Percentiles rank a stretch among this genome's conserved stretches.
Evolutionary conservation across 2,113 vertebrate species (phyloP).

Genomic region (Eubucco bourcierii): DNA sequence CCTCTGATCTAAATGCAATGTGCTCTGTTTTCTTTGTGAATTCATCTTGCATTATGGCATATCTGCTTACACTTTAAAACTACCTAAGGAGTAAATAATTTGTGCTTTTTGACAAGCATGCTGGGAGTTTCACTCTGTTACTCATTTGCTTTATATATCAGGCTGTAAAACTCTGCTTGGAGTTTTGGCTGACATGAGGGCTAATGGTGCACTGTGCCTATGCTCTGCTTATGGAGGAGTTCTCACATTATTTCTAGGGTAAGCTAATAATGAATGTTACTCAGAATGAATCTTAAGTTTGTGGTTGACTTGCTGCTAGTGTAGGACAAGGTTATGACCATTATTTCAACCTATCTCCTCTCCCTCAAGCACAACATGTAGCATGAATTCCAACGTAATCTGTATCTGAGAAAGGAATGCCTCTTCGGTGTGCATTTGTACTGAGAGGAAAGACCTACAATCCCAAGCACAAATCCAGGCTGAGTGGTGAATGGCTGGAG

Average conservation of each 20-base stretch:
- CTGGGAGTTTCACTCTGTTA: constrained; percentile 40
- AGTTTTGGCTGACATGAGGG: constrained; percentile 29
- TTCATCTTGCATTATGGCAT: background rate
- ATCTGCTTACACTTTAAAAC: constrained; percentile 34
- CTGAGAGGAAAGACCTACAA: background rate
- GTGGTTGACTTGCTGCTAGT: constrained; percentile 10
- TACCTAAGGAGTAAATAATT: constrained; percentile 43
- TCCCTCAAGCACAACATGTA: background rate
- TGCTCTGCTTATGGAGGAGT: constrained; percentile 39
- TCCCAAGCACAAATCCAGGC: too few species aligned
- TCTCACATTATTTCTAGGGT: constrained; percentile 50
- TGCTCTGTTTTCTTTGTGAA: background rate
- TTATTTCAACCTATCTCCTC: constrained; percentile 25
- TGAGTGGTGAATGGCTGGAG: too few species aligned
- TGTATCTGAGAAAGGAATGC: background rate
- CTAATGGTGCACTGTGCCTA: constrained; percentile 29
- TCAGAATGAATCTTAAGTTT: constrained; percentile 6
- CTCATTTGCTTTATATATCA: constrained; percentile 49
- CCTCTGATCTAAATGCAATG: background rate
- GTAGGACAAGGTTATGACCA: background rate
- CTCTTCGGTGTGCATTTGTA: background rate
- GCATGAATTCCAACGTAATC: background rate
- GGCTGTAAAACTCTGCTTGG: background rate
- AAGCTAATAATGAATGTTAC: constrained; percentile 34
- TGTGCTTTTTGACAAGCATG: background rate